These are phyloP conservation scores for Operophtera brumata DNA, from an alignment of 2,888 invertebrate species.

Conservation along the genomic window DNA sequence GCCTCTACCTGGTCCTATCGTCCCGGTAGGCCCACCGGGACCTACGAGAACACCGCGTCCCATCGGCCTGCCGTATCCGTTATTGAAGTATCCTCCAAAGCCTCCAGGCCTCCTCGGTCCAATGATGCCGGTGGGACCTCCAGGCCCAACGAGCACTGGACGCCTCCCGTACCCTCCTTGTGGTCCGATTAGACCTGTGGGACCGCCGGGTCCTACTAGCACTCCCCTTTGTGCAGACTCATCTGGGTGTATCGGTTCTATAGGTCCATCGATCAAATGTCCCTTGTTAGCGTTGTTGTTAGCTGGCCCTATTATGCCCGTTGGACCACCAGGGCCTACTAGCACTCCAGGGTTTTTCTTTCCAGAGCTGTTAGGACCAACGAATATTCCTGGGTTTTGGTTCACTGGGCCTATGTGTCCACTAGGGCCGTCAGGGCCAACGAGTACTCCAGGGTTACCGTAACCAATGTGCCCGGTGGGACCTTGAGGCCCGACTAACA, in stretches of 20 bases:
- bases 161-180: constrained; percentile 34
- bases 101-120: constrained; percentile 43
- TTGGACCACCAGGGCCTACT: constrained; percentile 66
- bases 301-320: constrained; percentile 36
- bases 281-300: constrained; percentile 9
- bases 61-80: constrained; percentile 47
- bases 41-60: constrained; percentile 55
- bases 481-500: constrained; percentile 48
- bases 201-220: constrained; percentile 71
- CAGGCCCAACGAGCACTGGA: constrained; percentile 68
- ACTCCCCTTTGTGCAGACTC: constrained; percentile 52
- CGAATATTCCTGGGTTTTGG: constrained; percentile 44
- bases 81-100: constrained; percentile 25
- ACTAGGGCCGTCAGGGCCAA: constrained; percentile 64
- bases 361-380: constrained; percentile 57
- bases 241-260: constrained; percentile 16
- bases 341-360: constrained; percentile 48
- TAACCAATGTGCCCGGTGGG: constrained; percentile 38
- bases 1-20: constrained; percentile 47
- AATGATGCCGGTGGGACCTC: constrained; percentile 57
- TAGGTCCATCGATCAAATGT: constrained; percentile 46
- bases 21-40: constrained; percentile 63
- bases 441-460: constrained; percentile 51
- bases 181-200: constrained; percentile 48
- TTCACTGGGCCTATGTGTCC: constrained; percentile 40